A percentile compares a stretch with the other conserved stretches of the same genome.
Conservation (phyloP, 2,888 invertebrate genomes). For the Drosophila dives region DNA sequence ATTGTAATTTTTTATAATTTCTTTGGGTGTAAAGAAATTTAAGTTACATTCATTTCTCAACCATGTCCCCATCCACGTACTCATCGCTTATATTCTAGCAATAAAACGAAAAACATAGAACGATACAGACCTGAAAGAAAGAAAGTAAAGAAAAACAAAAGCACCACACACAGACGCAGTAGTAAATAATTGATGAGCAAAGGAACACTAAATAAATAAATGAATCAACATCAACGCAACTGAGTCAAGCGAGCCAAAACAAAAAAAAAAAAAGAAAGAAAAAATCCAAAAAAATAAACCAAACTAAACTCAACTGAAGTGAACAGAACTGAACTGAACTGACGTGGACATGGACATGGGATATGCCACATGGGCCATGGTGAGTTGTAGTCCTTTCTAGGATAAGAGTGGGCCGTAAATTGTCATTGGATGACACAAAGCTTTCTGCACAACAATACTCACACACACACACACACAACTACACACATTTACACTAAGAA, state of each 20-base stretch:
- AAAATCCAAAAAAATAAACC: slow-evolving; percentile 6
- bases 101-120: slow-evolving; percentile 39
- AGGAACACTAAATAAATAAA: slow-evolving; percentile 79
- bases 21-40: background rate
- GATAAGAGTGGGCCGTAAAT: slow-evolving; percentile 52
- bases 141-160: slow-evolving; percentile 32
- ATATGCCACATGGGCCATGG: slow-evolving; percentile 18
- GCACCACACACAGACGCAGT: slow-evolving; percentile 42
- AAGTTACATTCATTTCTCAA: slow-evolving; percentile 3
- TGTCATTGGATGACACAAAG: slow-evolving; percentile 78
- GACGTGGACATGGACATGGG: slow-evolving; percentile 27
- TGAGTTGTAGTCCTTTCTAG: slow-evolving; percentile 5
- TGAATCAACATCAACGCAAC: slow-evolving; percentile 63
- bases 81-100: slow-evolving; percentile 54
- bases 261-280: background rate
- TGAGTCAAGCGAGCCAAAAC: slow-evolving; percentile 19
- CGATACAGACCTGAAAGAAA: background rate
- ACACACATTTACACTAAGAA: background rate
- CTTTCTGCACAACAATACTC: slow-evolving; percentile 61
- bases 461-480: background rate
- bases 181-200: slow-evolving; percentile 73
- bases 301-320: slow-evolving; percentile 4
- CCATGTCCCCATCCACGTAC: slow-evolving; percentile 26
- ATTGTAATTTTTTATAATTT: background rate
- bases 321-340: slow-evolving; percentile 19